Evolutionary conservation across 2,797 vertebrate species (phyloP), one percentile per base, ranked within the genome.

Genomic region (Tokudaia muenninki): DNA sequence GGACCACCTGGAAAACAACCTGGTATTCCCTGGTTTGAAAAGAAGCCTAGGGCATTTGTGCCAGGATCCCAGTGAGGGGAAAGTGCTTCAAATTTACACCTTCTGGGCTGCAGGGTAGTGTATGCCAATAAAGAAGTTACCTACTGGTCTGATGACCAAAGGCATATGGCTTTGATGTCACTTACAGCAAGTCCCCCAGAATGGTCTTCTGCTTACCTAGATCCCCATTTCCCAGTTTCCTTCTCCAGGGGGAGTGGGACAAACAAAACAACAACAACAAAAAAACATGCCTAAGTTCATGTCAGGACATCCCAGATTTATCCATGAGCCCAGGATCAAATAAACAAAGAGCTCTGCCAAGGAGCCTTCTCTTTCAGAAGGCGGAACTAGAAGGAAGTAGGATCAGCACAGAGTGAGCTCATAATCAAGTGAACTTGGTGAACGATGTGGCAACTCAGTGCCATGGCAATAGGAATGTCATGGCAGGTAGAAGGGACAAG

Each of bases 231-330:
- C 98, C 98, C 96, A 41, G 98, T 98, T 98, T 98, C 97, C 97
- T 97, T 96, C 90, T 81, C 37, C 63, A 96, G 72, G 10, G 72
- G 37, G 10, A 13, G 70, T 19, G 70, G 37, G 21, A 47, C 41
- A 75, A 77, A 44, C 22, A 77, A 74, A 44, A 77, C 41, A 41
- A 77, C 41, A 77, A 77, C 41, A 77, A 77, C 41, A 77, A 98
- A 98, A 98, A 93, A 97, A 97, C 96, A 97, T 92, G 97, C 92
- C 93, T 90, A 96, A 98, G 98, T 98, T 98, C 97, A 98, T 97
- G 98, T 98, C 97, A 96, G 97, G 98, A 98, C 98, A 98, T 98
- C 98, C 98, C 98, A 97, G 98, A 97, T 98, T 98, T 94, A 97
- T 98, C 98, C 95, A 87, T 98, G 97, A 98, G 97, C 90, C 97